These are phyloP conservation scores for Petrophora chlorosata DNA, from an alignment of 2,888 invertebrate genomes.

Conservation along the genomic window DNA sequence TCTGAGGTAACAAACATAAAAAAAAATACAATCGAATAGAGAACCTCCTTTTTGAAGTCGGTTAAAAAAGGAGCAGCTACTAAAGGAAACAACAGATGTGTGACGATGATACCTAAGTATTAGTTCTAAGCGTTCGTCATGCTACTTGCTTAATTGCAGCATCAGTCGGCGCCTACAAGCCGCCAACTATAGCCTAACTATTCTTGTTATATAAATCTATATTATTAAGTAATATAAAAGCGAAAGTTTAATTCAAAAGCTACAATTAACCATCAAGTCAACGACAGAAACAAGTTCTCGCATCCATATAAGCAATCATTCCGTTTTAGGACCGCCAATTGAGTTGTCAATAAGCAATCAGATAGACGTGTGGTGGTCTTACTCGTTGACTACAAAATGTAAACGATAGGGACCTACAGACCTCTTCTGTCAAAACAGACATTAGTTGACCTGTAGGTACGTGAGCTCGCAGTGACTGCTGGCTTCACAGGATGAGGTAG, in stretches of 20 bases:
- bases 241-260: background rate
- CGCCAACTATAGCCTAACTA: too few relatives aligned
- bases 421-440: conserved; percentile 18
- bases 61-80: too few relatives aligned
- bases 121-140: too few relatives aligned
- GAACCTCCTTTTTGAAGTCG: too few relatives aligned
- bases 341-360: conserved; percentile 11
- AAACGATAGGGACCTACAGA: conserved; percentile 17
- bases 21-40: too few relatives aligned
- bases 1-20: too few relatives aligned
- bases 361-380: background rate
- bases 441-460: conserved; percentile 5
- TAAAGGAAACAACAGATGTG: too few relatives aligned
- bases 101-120: too few relatives aligned
- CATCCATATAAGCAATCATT: background rate
- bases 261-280: background rate
- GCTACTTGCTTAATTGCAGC: too few relatives aligned
- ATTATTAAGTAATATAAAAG: background rate
- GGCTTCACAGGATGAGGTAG: conserved; percentile 6
- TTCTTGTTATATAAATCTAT: too few relatives aligned
- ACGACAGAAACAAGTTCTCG: background rate
- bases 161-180: too few relatives aligned
- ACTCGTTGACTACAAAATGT: conserved; percentile 13
- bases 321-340: background rate
- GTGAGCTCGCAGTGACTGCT: background rate